phyloP scores from a whole-genome alignment of 2,888 invertebrate species.

The Elegia similella region DNA sequence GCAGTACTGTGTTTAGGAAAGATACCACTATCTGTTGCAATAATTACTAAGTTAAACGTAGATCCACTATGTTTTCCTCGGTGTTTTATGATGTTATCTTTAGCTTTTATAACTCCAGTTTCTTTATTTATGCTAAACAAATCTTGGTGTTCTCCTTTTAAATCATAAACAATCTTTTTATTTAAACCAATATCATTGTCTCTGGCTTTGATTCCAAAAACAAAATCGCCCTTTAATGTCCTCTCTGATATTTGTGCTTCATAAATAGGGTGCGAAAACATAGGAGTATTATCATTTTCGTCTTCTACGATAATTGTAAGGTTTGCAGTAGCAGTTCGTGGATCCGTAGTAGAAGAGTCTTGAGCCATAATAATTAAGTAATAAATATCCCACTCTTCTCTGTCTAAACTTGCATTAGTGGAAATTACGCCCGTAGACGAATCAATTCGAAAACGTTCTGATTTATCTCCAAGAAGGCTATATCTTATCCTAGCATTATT shows the following conservation, averaged over 20 bases:
- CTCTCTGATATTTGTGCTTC: conserved; percentile 92
- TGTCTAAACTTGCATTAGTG: conserved; percentile 87
- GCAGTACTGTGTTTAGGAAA: conserved; percentile 86
- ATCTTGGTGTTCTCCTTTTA: conserved; percentile 89
- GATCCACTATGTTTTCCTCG: conserved; percentile 73
- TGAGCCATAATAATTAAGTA: conserved; percentile 92
- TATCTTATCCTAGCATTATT: conserved; percentile 94
- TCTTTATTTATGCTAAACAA: conserved; percentile 89
- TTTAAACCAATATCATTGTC: conserved; percentile 92
- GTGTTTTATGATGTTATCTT: conserved; percentile 83
- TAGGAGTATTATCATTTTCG: conserved; percentile 93
- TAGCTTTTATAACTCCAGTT: conserved; percentile 93
- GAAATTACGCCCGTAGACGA: conserved; percentile 89
- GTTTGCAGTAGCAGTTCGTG: conserved; percentile 90
- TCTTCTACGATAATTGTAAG: conserved; percentile 90
- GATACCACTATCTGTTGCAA: conserved; percentile 90
- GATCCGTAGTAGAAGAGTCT: conserved; percentile 93
- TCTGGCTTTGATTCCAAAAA: conserved; percentile 93
- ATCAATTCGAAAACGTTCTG: conserved; percentile 90
- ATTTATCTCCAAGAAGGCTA: conserved; percentile 90
- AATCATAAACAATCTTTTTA: conserved; percentile 89
- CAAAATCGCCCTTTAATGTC: conserved; percentile 90
- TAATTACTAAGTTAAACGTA: conserved; percentile 87
- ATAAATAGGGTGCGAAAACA: conserved; percentile 87
- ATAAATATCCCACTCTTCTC: conserved; percentile 89